Conservation (phyloP, 1,140 invertebrate genomes). For the Atta texana region DNA sequence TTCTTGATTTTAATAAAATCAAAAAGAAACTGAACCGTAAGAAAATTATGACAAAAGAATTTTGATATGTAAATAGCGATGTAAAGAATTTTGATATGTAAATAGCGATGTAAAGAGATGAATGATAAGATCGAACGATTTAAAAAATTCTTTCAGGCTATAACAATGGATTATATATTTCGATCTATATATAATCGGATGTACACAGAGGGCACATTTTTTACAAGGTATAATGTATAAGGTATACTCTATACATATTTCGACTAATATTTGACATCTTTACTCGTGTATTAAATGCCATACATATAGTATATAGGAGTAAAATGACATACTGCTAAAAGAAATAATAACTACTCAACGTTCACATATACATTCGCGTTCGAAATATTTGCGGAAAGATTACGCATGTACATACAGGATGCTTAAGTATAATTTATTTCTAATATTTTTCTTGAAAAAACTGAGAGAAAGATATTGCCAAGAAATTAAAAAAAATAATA, state of each 20-base stretch:
- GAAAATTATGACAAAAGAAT: not conserved
- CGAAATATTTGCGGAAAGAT: conserved; percentile 23
- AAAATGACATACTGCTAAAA: conserved; percentile 36
- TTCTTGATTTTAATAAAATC: not conserved
- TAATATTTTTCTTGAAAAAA: conserved; percentile 26
- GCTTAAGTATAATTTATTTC: not conserved
- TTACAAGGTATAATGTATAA: conserved; percentile 48
- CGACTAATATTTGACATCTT: conserved; percentile 42
- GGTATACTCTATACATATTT: conserved; percentile 23
- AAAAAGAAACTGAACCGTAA: not conserved
- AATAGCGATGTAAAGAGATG: not conserved
- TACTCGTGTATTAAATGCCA: conserved; percentile 41
- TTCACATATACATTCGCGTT: conserved; percentile 39
- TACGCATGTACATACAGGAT: not conserved
- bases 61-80: too few species aligned
- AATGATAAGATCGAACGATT: not conserved
- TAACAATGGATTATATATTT: conserved; percentile 61
- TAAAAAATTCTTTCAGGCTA: conserved; percentile 25
- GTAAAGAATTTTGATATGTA: not conserved
- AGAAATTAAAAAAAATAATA: not conserved
- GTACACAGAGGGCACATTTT: conserved; percentile 40
- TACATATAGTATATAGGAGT: conserved; percentile 31
- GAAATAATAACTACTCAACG: conserved; percentile 32
- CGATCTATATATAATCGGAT: conserved; percentile 27
- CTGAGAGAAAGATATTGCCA: not conserved